Evolutionary conservation across 2,888 invertebrate species (phyloP).

Genomic region (Ptilodon capucinus): DNA sequence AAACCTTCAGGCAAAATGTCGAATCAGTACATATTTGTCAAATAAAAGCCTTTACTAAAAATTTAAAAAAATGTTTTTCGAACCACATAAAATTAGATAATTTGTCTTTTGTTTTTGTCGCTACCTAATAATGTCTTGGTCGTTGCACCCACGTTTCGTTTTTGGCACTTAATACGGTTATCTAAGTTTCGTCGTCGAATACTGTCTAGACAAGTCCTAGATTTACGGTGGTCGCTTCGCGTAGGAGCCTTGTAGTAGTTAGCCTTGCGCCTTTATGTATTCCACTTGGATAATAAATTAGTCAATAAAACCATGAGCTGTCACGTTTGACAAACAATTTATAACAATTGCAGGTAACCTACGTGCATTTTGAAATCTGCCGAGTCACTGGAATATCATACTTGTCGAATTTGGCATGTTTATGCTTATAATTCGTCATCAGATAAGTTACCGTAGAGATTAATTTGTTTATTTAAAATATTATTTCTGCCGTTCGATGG

Average conservation of each 20-base stretch:
- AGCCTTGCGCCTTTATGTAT: slow-evolving; percentile 61
- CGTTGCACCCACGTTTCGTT: slow-evolving; percentile 46
- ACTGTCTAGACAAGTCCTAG: slow-evolving; percentile 55
- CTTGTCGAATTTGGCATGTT: slow-evolving; percentile 6
- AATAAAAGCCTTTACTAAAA: too few species aligned
- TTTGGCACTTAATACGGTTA: slow-evolving; percentile 51
- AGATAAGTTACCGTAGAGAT: too few species aligned
- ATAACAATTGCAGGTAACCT: slow-evolving; percentile 41
- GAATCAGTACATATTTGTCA: too few species aligned
- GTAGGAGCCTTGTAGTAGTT: slow-evolving; percentile 78
- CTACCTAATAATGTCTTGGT: slow-evolving; percentile 22
- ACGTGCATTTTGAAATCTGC: slow-evolving; percentile 32
- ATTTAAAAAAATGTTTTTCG: too few species aligned
- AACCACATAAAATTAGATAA: too few species aligned
- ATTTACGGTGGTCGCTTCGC: slow-evolving; percentile 69
- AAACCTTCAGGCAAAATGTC: too few species aligned
- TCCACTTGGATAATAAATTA: slow-evolving; percentile 55
- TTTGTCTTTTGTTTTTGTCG: slow-evolving; percentile 7
- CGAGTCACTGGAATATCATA: slow-evolving; percentile 20
- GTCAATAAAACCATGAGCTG: slow-evolving; percentile 47
- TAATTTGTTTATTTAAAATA: too few species aligned
- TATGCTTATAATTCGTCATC: background rate
- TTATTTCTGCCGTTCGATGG: too few species aligned
- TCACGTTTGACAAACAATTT: slow-evolving; percentile 59
- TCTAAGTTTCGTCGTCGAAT: slow-evolving; percentile 33